Conservation (phyloP, 2,888 invertebrate genomes). For the Imbricaverruca yamaguchii region DNA sequence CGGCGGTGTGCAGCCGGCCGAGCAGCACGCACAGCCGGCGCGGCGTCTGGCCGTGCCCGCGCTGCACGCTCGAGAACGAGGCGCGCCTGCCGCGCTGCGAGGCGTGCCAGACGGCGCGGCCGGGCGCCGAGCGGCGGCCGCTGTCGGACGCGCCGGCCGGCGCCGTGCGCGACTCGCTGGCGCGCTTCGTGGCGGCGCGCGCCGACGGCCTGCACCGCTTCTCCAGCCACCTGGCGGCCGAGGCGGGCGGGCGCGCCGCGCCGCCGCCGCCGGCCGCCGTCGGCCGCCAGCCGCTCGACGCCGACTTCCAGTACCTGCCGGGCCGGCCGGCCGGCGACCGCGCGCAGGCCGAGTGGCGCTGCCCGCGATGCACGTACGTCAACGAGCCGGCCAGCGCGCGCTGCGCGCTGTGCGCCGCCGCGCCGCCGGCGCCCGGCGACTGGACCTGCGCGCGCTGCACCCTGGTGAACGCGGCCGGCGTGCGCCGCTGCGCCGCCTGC, state of each 20-base stretch:
- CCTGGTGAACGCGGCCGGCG: slow-evolving; percentile 42
- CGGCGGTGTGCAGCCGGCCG: too few relatives aligned
- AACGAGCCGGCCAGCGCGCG: neutral
- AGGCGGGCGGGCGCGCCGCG: neutral
- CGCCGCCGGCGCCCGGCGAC: slow-evolving; percentile 46
- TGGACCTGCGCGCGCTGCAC: slow-evolving; percentile 78
- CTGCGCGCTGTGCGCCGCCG: slow-evolving; percentile 4
- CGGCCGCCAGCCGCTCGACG: neutral
- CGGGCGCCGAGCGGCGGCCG: slow-evolving; percentile 58
- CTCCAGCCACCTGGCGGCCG: neutral
- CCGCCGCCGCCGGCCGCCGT: too few relatives aligned
- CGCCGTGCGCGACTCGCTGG: neutral
- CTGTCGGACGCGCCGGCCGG: slow-evolving; percentile 44
- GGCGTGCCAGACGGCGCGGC: slow-evolving; percentile 76
- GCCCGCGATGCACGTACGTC: neutral
- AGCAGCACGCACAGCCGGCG: neutral
- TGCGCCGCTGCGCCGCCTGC: slow-evolving; percentile 36
- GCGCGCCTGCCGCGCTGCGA: slow-evolving; percentile 63
- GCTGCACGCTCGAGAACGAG: slow-evolving; percentile 79
- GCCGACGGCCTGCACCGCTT: neutral
- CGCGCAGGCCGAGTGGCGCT: neutral
- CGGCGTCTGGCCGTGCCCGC: slow-evolving; percentile 75
- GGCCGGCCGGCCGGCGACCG: neutral
- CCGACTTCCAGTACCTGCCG: slow-evolving; percentile 46
- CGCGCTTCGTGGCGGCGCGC: neutral